Conservation (phyloP, 1,140 invertebrate genomes). For the Panagrolaimus sp. region DNA sequence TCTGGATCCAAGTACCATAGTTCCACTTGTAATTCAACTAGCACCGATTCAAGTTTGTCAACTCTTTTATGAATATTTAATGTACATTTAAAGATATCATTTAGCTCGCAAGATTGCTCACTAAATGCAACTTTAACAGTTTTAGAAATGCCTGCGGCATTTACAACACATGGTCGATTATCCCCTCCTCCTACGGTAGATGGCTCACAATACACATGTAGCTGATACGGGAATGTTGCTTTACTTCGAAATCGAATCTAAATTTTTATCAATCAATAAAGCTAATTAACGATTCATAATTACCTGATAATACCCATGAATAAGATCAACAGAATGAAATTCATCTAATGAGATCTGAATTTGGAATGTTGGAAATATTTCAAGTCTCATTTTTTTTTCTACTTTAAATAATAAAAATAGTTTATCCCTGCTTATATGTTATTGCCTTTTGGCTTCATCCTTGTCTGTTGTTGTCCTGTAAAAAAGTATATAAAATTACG, state of each 20-base stretch:
- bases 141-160: constrained; percentile 13
- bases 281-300: not conserved
- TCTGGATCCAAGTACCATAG: constrained; percentile 30
- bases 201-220: constrained; percentile 13
- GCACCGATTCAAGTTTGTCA: constrained; percentile 16
- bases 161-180: constrained; percentile 13
- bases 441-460: too few relatives aligned
- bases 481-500: too few relatives aligned
- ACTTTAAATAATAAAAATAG: too few relatives aligned
- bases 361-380: constrained; percentile 19
- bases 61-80: constrained; percentile 24
- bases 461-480: too few relatives aligned
- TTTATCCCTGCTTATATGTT: too few relatives aligned
- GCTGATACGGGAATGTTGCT: constrained; percentile 10
- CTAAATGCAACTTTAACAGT: constrained; percentile 16
- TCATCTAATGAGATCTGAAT: constrained; percentile 14
- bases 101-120: constrained; percentile 21
- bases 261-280: not conserved
- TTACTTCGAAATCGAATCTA: constrained; percentile 21
- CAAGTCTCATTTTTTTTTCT: constrained; percentile 11
- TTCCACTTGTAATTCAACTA: constrained; percentile 24
- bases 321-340: constrained; percentile 17
- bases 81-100: constrained; percentile 19
- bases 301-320: constrained; percentile 28
- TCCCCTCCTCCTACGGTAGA: not conserved